Percentiles rank a stretch among this genome's conserved stretches.
These are phyloP conservation scores for Pissodes strobi DNA, from an alignment of 1,140 invertebrate species.

Conservation along the genomic window DNA sequence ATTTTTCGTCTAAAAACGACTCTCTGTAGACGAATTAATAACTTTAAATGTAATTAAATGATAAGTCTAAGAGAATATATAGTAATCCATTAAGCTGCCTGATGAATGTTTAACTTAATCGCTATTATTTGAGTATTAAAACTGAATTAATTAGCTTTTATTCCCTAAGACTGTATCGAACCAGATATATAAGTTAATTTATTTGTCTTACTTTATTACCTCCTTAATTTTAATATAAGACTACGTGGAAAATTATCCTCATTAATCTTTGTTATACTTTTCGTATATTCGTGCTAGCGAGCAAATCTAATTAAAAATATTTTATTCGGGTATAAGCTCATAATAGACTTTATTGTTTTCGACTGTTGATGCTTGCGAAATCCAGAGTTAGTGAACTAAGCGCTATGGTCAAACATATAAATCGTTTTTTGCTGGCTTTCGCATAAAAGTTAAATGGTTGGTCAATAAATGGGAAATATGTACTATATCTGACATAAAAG, in stretches of 20 bases:
- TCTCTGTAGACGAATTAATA: slow-evolving; percentile 33
- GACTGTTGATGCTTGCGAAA: too few species aligned
- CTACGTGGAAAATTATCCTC: slow-evolving; percentile 25
- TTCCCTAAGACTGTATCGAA: slow-evolving; percentile 32
- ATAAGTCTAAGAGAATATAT: slow-evolving; percentile 38
- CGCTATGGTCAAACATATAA: too few species aligned
- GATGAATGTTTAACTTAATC: slow-evolving; percentile 49
- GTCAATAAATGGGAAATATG: too few species aligned
- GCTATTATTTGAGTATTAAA: slow-evolving; percentile 49
- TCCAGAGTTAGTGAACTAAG: too few species aligned
- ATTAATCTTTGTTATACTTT: slow-evolving; percentile 31
- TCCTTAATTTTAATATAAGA: slow-evolving; percentile 39
- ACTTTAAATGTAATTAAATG: slow-evolving; percentile 37
- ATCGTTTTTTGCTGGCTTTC: too few species aligned
- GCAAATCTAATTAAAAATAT: neutral
- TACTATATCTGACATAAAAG: too few species aligned
- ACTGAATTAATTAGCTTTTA: slow-evolving; percentile 46
- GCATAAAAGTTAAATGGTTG: too few species aligned
- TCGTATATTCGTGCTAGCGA: neutral
- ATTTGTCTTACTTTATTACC: slow-evolving; percentile 39
- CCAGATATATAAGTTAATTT: slow-evolving; percentile 39
- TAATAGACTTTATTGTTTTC: too few species aligned
- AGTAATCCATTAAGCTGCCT: slow-evolving; percentile 44
- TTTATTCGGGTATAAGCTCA: neutral
- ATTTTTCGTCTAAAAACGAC: neutral